phyloP scores from a whole-genome alignment of 2,888 invertebrate species.

The Dasypogon diadema region DNA sequence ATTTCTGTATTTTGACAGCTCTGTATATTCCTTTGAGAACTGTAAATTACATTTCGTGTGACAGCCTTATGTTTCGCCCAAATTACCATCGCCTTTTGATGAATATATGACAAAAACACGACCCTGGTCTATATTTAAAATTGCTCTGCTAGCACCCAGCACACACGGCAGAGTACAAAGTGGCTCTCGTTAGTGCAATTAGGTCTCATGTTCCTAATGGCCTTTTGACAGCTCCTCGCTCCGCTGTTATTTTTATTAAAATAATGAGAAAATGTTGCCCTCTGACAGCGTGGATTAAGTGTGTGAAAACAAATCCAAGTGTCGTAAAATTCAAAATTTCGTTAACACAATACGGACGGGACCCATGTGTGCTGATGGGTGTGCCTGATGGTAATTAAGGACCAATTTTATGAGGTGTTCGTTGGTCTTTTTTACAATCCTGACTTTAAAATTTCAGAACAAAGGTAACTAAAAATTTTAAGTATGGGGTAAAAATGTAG shows the following conservation, averaged over 20 bases:
- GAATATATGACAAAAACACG: slow-evolving; percentile 45
- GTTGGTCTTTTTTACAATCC: no score
- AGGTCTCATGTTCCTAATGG: slow-evolving; percentile 47
- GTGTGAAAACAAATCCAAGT: slow-evolving; percentile 7
- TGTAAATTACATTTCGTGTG: slow-evolving; percentile 47
- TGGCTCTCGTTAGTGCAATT: slow-evolving; percentile 50
- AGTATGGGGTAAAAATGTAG: no score
- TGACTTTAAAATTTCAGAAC: no score
- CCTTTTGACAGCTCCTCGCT: slow-evolving; percentile 39
- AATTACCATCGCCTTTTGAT: slow-evolving; percentile 45
- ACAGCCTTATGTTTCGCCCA: slow-evolving; percentile 43
- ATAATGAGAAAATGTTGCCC: slow-evolving; percentile 35
- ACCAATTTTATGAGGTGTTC: no score
- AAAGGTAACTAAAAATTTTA: no score
- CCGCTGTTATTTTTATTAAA: slow-evolving; percentile 33
- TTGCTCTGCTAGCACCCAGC: background rate
- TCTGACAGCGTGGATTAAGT: slow-evolving; percentile 4
- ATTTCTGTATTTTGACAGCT: slow-evolving; percentile 48
- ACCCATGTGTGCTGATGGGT: no score
- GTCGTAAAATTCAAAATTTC: no score
- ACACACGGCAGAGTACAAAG: slow-evolving; percentile 32
- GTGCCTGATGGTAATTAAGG: no score
- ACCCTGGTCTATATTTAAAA: slow-evolving; percentile 30
- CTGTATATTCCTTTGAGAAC: slow-evolving; percentile 43
- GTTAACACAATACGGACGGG: no score